Conservation (phyloP, 2,797 vertebrate species). For the Aldrovandia affinis region DNA sequence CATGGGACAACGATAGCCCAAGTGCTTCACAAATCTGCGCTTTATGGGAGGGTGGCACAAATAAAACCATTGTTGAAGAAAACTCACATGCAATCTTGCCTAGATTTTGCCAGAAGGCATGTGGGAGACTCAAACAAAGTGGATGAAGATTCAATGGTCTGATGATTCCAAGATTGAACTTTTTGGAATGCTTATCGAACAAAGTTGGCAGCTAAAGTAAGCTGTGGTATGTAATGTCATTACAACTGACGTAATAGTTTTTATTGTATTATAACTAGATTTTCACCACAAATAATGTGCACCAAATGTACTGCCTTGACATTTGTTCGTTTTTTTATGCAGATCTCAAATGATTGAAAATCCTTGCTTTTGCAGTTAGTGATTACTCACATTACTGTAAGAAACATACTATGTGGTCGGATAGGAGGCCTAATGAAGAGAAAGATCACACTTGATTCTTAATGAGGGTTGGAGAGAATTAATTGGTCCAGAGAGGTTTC, state of each 20-base stretch:
- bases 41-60: too few species aligned
- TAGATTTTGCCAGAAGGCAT: too few species aligned
- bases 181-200: background rate
- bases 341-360: background rate
- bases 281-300: background rate
- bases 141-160: too few species aligned
- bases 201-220: background rate
- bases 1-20: too few species aligned
- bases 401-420: slow-evolving; percentile 17
- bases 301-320: background rate
- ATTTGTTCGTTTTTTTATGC: background rate
- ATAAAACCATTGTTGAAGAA: too few species aligned
- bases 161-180: too few species aligned
- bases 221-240: background rate
- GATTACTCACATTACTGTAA: slow-evolving; percentile 36
- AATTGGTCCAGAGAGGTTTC: slow-evolving; percentile 33
- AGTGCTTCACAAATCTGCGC: too few species aligned
- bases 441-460: slow-evolving; percentile 42
- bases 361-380: slow-evolving; percentile 23
- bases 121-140: too few species aligned
- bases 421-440: slow-evolving; percentile 38
- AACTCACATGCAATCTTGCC: too few species aligned
- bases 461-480: slow-evolving; percentile 40
- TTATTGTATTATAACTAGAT: background rate
- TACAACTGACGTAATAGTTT: background rate